Evolutionary conservation across 2,113 vertebrate species (phyloP).

Genomic region (Gracilinanus agilis): DNA sequence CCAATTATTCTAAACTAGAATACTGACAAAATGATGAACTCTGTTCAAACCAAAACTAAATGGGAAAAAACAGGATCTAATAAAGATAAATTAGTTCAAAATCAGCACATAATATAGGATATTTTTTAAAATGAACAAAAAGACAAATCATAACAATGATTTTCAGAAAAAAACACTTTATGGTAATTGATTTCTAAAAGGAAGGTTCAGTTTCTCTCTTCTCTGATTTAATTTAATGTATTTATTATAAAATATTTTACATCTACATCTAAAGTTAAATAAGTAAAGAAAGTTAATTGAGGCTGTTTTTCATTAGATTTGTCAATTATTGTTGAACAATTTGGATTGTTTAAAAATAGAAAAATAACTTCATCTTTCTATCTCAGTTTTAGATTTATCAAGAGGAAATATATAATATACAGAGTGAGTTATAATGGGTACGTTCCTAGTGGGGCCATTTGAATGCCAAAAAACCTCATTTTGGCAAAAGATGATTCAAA

Average conservation of each 20-base stretch:
- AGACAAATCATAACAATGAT: constrained; percentile 58
- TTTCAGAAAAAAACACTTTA: constrained; percentile 22
- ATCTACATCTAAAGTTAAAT: neutral
- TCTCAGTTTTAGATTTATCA: neutral
- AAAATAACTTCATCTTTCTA: neutral
- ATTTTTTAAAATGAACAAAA: constrained; percentile 18
- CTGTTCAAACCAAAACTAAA: constrained; percentile 56
- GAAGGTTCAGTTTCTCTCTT: neutral
- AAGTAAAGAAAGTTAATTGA: constrained; percentile 21
- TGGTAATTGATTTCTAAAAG: constrained; percentile 46
- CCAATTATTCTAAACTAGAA: constrained; percentile 55
- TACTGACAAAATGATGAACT: neutral
- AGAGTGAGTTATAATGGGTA: neutral
- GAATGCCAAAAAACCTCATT: neutral
- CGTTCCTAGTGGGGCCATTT: neutral
- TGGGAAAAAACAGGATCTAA: constrained; percentile 55
- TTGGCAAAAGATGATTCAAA: neutral
- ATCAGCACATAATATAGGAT: constrained; percentile 30
- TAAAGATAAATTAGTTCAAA: constrained; percentile 65
- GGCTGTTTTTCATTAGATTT: neutral
- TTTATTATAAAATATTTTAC: neutral
- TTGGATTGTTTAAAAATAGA: neutral
- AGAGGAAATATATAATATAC: neutral
- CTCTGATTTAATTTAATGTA: constrained; percentile 50
- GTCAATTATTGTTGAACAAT: neutral